These are phyloP conservation scores for Stictonetta naevosa DNA, from an alignment of 2,113 vertebrate species.

Conservation along the genomic window DNA sequence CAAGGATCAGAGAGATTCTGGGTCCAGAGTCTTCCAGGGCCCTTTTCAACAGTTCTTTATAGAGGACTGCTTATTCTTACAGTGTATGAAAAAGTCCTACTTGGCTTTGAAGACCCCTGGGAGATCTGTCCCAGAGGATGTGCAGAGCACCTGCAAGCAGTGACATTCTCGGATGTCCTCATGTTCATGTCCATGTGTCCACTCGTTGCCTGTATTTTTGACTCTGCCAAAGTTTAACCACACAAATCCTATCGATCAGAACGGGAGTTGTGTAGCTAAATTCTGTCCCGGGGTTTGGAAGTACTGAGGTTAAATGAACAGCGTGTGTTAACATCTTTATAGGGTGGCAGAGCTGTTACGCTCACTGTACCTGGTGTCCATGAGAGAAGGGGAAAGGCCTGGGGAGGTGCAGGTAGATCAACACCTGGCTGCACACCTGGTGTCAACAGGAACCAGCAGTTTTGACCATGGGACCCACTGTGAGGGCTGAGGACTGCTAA, in stretches of 20 bases:
- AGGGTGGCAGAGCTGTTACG: background rate
- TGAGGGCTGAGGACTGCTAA: background rate
- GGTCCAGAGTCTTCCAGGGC: background rate
- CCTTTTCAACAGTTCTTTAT: conserved; percentile 4
- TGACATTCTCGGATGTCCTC: conserved; percentile 1
- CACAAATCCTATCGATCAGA: background rate
- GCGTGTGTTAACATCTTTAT: background rate
- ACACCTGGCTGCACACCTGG: background rate
- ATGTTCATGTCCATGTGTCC: background rate
- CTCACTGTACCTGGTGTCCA: background rate
- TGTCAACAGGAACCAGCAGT: background rate
- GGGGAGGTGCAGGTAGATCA: background rate
- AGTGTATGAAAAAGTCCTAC: background rate
- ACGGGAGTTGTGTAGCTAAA: background rate
- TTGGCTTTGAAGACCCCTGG: conserved; percentile 19
- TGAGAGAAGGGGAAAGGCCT: background rate
- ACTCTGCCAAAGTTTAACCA: background rate
- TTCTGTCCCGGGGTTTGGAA: background rate
- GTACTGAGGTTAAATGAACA: background rate
- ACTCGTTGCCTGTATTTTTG: background rate
- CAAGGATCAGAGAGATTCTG: background rate
- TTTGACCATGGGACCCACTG: background rate
- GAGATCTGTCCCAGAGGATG: background rate
- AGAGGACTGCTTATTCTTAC: conserved; percentile 10
- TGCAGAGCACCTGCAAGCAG: background rate